phyloP scores from a whole-genome alignment of 1,140 invertebrate genomes.

The Mya arenaria region DNA sequence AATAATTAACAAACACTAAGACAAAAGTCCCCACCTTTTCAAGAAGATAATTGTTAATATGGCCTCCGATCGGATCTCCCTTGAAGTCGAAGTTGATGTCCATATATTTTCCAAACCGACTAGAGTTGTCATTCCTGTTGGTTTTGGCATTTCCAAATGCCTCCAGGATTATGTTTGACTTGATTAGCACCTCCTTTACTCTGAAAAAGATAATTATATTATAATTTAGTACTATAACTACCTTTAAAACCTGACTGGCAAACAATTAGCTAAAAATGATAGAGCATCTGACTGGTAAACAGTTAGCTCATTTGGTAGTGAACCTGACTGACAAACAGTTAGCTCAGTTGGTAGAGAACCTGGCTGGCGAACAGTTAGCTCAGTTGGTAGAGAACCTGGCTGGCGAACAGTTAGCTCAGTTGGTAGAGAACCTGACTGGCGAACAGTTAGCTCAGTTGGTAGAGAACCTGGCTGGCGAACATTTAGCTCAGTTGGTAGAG shows the following conservation, averaged over 20 bases:
- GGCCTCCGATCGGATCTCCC: constrained; percentile 97
- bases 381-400: background rate
- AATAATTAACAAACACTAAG: too few species aligned
- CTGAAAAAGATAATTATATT: constrained; percentile 83
- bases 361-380: background rate
- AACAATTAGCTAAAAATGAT: background rate
- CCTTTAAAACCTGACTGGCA: background rate
- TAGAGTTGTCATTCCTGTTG: constrained; percentile 98
- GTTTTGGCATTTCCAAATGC: constrained; percentile 99
- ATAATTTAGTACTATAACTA: too few species aligned
- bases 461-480: background rate
- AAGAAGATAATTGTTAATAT: constrained; percentile 97
- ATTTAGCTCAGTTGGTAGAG: background rate
- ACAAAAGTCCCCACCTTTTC: constrained; percentile 87
- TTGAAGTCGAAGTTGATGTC: constrained; percentile 99
- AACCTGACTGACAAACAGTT: constrained; percentile 9
- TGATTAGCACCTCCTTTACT: constrained; percentile 97
- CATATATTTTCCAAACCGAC: constrained; percentile 99
- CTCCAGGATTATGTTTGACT: constrained; percentile 97
- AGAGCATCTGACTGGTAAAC: background rate
- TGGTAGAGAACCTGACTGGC: background rate
- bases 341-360: background rate
- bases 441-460: background rate
- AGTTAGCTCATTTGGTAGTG: background rate
- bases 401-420: background rate